Evolutionary conservation across 1,140 invertebrate genomes (phyloP).

Genomic region (Rhagoletis zephyria): DNA sequence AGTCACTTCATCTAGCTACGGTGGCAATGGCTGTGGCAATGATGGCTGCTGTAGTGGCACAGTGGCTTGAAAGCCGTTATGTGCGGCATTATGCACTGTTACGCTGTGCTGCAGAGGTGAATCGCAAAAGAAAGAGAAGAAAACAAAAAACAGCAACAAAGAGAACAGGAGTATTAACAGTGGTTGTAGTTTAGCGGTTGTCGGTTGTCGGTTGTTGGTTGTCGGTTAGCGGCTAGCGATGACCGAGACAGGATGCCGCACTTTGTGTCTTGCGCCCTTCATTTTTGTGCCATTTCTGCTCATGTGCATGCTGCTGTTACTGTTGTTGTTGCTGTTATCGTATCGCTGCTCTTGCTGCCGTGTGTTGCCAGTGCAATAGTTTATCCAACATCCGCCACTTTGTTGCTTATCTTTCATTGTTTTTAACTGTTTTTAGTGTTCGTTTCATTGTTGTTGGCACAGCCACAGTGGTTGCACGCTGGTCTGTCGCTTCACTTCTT

Average conservation of each 20-base stretch:
- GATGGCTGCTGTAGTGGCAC: too few species aligned
- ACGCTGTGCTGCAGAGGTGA: background rate
- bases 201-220: too few species aligned
- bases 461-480: too few species aligned
- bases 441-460: too few species aligned
- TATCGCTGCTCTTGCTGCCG: background rate
- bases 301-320: background rate
- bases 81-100: background rate
- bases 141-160: background rate
- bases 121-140: background rate
- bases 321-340: background rate
- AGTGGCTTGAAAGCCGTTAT: background rate
- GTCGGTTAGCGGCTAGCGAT: background rate
- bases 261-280: background rate
- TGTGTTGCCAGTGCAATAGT: background rate
- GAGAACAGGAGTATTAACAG: background rate
- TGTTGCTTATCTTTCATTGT: too few species aligned
- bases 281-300: slow-evolving; percentile 15
- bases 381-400: background rate
- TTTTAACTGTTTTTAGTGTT: too few species aligned
- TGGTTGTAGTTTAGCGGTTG: background rate
- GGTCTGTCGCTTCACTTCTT: too few species aligned
- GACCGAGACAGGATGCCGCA: background rate
- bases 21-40: background rate
- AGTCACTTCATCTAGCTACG: background rate